Base-by-base conservation (phyloP, 1,140 invertebrate species). In the Drosophila santomea region DNA sequence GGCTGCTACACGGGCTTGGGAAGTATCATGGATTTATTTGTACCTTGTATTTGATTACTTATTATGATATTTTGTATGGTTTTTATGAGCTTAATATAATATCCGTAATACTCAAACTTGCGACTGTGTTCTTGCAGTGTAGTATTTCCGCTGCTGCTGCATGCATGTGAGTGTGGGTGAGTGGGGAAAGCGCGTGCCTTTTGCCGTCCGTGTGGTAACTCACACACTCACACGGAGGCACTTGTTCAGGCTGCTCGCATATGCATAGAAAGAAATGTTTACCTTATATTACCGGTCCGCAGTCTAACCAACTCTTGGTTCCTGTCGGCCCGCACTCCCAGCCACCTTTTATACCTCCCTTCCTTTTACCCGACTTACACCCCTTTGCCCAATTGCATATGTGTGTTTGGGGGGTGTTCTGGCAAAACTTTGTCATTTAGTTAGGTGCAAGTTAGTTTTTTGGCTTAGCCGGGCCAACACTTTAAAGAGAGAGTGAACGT, bases 401-500 rank as follows among this genome's bases (percentile, higher is more conserved):
- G 60, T 23, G 51, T n/a, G 32, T 45, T 20, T 44, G 17, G 17
- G 28, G 12, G 35, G 43, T 32, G 43, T 50, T 20, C 25, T 36
- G 12, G 62, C 44, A 72, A 86, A 85, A 86, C 82, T 85, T 85
- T 86, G 82, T 86, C 82, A 85, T 86, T 85, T 78, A 85, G 82
- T 85, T 85, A 86, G 82, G 82, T 85, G 82, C 78, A 86, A 86
- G 82, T 85, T 86, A 81, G 82, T 85, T 85, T 67, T 85, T 85
- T 85, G 82, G 82, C 82, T 85, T 81, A 86, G 78, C 48, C 56
- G 55, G 57, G 36, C 78, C 85, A 86, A 86, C 82, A 85, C 82
- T 86, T 85, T 86, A 86, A 80, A 74, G 78, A 59, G 55, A 17
- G 11, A 67, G 72, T 44, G 38, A 50, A 55, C 41, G 48, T 56